Base-by-base conservation (phyloP, 2,113 vertebrate genomes). In the Lepisosteus osseus region DNA sequence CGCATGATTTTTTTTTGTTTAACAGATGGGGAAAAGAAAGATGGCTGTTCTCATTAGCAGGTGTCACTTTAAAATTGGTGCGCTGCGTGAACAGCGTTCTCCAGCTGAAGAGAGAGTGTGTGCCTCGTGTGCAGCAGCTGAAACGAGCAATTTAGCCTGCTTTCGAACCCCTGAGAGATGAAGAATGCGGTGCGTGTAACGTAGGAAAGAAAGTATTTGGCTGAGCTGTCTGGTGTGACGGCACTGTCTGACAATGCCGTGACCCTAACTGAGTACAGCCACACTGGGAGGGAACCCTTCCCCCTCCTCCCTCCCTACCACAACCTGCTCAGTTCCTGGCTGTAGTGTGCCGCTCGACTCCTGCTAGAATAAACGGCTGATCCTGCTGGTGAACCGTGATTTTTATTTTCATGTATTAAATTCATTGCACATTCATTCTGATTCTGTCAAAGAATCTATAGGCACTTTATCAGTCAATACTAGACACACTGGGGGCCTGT, bases 241-340 rank as follows among this genome's bases (percentile, higher is more conserved):
- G 40, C 67, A 69, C 61, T 61, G 41, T 69, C 72, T 47, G 47
- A 17, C 6, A 64, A 74, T 74, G 13, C 72, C 62, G 67, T 13
- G 13, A 4, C 63, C 13, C 41, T 17, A 68, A 11, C 43, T 3
- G 5, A 8, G 43, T 44, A 6, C 65, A 47, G 13, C 13, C 43
- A 67, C 3, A 7, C 65, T 17, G 43, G 8, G 64, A 44, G 44
- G 8, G 6, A 3, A 51, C 6, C 7, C 44, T 7, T 7, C 42
- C 42, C 59, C 59, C 59, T 14, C 59, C 3, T 42, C 42, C 57
- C 61, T 3, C 8, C 12, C 45, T 3, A 11, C 44, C 47, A 51
- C 47, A 51, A 51, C 9, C 47, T 51, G 47, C 47, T 51, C 47
- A 51, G 9, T 29, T 29, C 29, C 29, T 29, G 47, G 47, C 9